Evolutionary conservation across 2,113 vertebrate species (phyloP), one percentile per base, ranked within the genome.

Genomic region (Apus apus): DNA sequence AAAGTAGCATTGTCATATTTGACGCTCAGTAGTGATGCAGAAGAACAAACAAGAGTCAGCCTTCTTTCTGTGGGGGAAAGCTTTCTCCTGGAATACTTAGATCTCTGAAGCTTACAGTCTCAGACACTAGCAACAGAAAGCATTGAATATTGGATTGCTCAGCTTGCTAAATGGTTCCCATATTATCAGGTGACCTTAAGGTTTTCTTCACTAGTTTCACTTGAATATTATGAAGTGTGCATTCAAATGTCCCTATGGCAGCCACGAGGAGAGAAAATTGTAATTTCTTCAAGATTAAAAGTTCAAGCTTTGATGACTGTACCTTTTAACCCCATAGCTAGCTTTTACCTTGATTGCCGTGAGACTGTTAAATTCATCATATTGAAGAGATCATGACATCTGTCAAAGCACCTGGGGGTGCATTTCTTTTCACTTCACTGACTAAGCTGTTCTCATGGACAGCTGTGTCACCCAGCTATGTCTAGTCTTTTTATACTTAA

Each of bases 381-480:
- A 67, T 89, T 96, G 96, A 97, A 98, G 94, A 98, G 97, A 97
- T 97, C 93, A 92, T 94, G 96, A 97, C 91, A 97, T 96, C 96
- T 97, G 92, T 76, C 94, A 93, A 92, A 96, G 93, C 87, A 96
- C 94, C 94, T 93, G 43, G 82, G 85, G 85, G 84, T 95, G n/a
- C 87, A 94, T 95, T 96, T 95, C 65, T 77, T 96, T 97, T 96
- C 94, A 92, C 77, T 94, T 95, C 94, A 95, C 48, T 93, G 87
- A 82, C 79, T 95, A 94, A 97, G 70, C 60, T 95, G 58, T 94
- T 97, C 73, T 87, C 75, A 72, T 19, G 62, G 80, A 79, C 50
- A 79, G 50, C 64, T 86, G 9, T 85, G 91, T 85, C 89, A 75
- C 61, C 90, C 92, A 93, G 84, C 94, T 97, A 87, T 11, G 50